These are phyloP conservation scores for Abrostola tripartita DNA, from an alignment of 2,888 invertebrate genomes.

Conservation along the genomic window DNA sequence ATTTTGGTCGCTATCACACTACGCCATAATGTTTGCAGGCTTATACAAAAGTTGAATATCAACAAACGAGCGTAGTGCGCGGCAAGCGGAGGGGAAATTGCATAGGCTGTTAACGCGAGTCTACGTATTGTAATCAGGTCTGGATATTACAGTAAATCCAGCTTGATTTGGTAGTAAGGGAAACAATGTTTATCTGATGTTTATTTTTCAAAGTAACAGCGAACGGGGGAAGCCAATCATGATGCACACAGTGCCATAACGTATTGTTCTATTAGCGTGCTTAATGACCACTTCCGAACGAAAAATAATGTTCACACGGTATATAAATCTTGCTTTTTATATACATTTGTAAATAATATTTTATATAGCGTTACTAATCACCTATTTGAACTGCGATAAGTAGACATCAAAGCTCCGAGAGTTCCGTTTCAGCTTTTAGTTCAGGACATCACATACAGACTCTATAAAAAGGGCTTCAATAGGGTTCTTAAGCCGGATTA, in stretches of 20 bases:
- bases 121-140: slow-evolving; percentile 45
- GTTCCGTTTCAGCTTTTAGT: slow-evolving; percentile 15
- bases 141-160: slow-evolving; percentile 41
- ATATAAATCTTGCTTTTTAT: too few relatives aligned
- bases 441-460: slow-evolving; percentile 6
- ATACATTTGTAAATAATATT: not conserved
- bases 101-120: slow-evolving; percentile 43
- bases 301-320: not conserved
- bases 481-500: slow-evolving; percentile 45
- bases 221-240: slow-evolving; percentile 8
- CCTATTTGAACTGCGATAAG: not conserved
- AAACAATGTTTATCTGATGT: slow-evolving; percentile 34
- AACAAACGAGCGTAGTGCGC: slow-evolving; percentile 43
- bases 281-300: slow-evolving; percentile 11
- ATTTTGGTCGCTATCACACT: slow-evolving; percentile 65
- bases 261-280: slow-evolving; percentile 5
- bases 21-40: slow-evolving; percentile 58
- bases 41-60: slow-evolving; percentile 58
- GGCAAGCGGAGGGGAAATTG: slow-evolving; percentile 31
- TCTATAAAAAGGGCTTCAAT: slow-evolving; percentile 34
- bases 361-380: not conserved
- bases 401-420: slow-evolving; percentile 8
- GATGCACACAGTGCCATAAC: slow-evolving; percentile 11
- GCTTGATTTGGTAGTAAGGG: slow-evolving; percentile 39
- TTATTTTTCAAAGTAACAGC: slow-evolving; percentile 25